phyloP scores from a whole-genome alignment of 2,113 vertebrate genomes.

The Scomber japonicus region DNA sequence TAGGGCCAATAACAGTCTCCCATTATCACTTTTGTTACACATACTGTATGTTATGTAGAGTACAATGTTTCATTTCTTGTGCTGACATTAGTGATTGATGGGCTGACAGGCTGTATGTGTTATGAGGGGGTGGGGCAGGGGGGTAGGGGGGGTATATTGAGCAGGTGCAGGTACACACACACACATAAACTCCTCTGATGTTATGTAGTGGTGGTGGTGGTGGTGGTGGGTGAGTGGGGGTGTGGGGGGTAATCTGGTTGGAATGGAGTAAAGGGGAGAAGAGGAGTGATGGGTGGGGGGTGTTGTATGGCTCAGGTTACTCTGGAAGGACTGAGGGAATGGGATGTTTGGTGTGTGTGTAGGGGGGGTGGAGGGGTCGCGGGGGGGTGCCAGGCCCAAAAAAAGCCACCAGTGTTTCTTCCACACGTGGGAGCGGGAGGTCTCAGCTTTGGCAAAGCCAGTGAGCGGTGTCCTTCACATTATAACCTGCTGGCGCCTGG shows the following conservation, averaged over 20 bases:
- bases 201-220: background rate
- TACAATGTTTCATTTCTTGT: slow-evolving; percentile 35
- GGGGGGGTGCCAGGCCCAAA: slow-evolving; percentile 70
- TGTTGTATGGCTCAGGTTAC: slow-evolving; percentile 69
- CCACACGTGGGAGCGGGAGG: slow-evolving; percentile 55
- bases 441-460: slow-evolving; percentile 40
- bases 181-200: slow-evolving; percentile 2
- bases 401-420: slow-evolving; percentile 75
- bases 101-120: slow-evolving; percentile 46
- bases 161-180: slow-evolving; percentile 62
- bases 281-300: background rate
- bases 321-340: slow-evolving; percentile 33
- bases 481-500: slow-evolving; percentile 50
- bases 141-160: slow-evolving; percentile 9
- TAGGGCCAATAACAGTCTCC: background rate
- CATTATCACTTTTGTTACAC: slow-evolving; percentile 47
- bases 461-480: slow-evolving; percentile 38
- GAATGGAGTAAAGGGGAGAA: background rate
- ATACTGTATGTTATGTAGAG: slow-evolving; percentile 34
- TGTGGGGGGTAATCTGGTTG: background rate
- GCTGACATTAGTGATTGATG: slow-evolving; percentile 65
- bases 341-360: slow-evolving; percentile 31
- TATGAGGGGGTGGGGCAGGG: background rate
- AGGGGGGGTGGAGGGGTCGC: too few relatives aligned
- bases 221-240: background rate